phyloP scores from a whole-genome alignment of 2,113 vertebrate species.

The Macquaria ambigua region DNA sequence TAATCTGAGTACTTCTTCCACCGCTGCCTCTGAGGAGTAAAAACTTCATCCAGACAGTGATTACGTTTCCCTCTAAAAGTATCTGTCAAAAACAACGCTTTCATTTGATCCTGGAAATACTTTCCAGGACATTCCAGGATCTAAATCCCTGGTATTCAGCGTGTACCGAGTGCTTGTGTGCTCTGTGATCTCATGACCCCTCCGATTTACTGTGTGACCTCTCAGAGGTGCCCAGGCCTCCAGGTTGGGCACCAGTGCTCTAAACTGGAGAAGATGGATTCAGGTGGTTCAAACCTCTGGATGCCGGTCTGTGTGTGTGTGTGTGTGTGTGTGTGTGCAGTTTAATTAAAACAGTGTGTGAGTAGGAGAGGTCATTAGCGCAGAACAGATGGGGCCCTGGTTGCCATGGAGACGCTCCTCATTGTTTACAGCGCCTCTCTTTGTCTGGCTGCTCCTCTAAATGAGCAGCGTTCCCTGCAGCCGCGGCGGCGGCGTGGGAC shows the following conservation, averaged over 20 bases:
- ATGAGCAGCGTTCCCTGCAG: constrained; percentile 41
- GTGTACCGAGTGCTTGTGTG: background rate
- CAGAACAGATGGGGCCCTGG: constrained; percentile 80
- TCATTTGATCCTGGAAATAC: background rate
- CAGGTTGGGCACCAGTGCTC: background rate
- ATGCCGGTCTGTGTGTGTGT: constrained; percentile 16
- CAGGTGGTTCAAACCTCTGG: constrained; percentile 43
- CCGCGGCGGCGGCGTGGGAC: constrained; percentile 4
- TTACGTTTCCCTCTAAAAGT: background rate
- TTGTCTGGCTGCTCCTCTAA: constrained; percentile 65
- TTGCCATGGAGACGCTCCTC: constrained; percentile 61
- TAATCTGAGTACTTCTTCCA: too few relatives aligned
- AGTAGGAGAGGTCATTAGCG: constrained; percentile 80
- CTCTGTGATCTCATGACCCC: background rate
- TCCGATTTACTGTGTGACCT: background rate
- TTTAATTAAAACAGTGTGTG: constrained; percentile 79
- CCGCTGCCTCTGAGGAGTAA: too few relatives aligned
- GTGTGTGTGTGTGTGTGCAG: constrained; percentile 22
- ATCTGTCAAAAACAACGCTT: too few relatives aligned
- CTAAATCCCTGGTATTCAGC: background rate
- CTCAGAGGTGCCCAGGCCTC: background rate
- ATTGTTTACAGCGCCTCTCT: constrained; percentile 70
- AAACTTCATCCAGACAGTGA: too few relatives aligned
- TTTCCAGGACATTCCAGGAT: background rate
- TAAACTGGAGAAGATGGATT: constrained; percentile 9